These are phyloP conservation scores for Nudaria mundana DNA, from an alignment of 2,888 invertebrate genomes.

Conservation along the genomic window DNA sequence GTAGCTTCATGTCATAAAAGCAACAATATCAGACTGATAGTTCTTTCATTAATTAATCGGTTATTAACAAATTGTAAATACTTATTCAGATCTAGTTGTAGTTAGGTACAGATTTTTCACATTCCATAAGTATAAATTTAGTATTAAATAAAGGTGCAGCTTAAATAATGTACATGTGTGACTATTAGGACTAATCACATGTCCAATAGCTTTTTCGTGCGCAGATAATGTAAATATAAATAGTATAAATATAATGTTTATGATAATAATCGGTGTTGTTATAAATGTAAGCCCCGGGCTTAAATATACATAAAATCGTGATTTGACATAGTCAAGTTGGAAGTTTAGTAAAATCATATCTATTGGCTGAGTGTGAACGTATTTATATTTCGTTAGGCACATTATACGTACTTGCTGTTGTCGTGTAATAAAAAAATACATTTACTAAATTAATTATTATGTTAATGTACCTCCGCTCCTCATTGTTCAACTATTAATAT, in stretches of 20 bases:
- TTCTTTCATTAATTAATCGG: slow-evolving; percentile 21
- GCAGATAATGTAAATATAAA: slow-evolving; percentile 70
- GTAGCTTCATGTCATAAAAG: slow-evolving; percentile 15
- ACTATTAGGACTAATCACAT: slow-evolving; percentile 3
- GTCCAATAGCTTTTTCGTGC: slow-evolving; percentile 39
- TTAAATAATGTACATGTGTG: slow-evolving; percentile 52
- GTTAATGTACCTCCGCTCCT: too few species aligned
- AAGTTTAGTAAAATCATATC: slow-evolving; percentile 21
- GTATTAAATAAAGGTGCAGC: slow-evolving; percentile 54
- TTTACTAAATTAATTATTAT: too few species aligned
- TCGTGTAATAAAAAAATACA: neutral
- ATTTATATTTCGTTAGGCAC: slow-evolving; percentile 29
- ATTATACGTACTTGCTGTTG: slow-evolving; percentile 13
- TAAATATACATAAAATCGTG: slow-evolving; percentile 28
- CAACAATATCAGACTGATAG: slow-evolving; percentile 35
- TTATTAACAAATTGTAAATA: slow-evolving; percentile 30
- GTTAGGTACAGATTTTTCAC: slow-evolving; percentile 53
- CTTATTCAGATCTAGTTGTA: slow-evolving; percentile 50
- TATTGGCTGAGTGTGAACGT: slow-evolving; percentile 26
- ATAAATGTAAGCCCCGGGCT: slow-evolving; percentile 36
- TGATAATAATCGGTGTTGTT: slow-evolving; percentile 34
- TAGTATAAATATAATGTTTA: slow-evolving; percentile 59
- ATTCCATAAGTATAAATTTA: slow-evolving; percentile 66
- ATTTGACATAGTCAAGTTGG: slow-evolving; percentile 40
- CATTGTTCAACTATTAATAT: neutral